Evolutionary conservation across 2,888 invertebrate species (phyloP), one percentile per base, ranked within the genome.

Genomic region (Pseudanteris insignis): DNA sequence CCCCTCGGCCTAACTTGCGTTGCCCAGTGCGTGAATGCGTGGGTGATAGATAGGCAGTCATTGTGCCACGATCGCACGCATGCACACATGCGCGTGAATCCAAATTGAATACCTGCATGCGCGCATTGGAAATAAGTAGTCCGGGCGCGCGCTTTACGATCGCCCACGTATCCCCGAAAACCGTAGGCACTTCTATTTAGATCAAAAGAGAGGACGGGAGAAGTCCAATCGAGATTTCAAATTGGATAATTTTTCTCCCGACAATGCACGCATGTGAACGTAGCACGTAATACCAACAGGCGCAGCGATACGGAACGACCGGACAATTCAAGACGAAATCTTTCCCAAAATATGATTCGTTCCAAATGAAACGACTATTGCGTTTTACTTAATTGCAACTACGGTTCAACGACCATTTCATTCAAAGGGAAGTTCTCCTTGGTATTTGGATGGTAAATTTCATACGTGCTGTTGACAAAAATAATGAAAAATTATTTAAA

Each of bases 1-100:
- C 46, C 64, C 65, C 55, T 58, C 51, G 33, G 14, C 25, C 33
- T 18, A 40, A n/a, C 41, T 43, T 44, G 36, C 59, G 57, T 59
- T 63, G 44, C 63, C 48, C 46, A 53, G 6, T 18, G 29, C 47
- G 28, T 65, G 65, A 68, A 68, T 64, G 67, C 67, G 70, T 73
- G 76, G 77, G 76, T 78, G 78, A 78, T 78, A 74, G 77, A 78
- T 78, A 72, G 75, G 73, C 69, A 69, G 69, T 72, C 66, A 70
- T 70, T 67, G 70, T 72, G 70, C 70, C 70, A 47, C 3, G 9
- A 32, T n/a, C 21, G 40, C 26, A 46, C 55, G 38, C 30, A 15
- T 10, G 18, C 29, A 43, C 44, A 47, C 32, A 44, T 46, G 38
- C 29, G 29, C 44, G n/a, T n/a, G n/a, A n/a, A 51, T 32, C 37